A percentile compares a stretch with the other conserved stretches of the same genome.
Conservation (phyloP, 2,888 invertebrate species). For the Teleogryllus oceanicus region DNA sequence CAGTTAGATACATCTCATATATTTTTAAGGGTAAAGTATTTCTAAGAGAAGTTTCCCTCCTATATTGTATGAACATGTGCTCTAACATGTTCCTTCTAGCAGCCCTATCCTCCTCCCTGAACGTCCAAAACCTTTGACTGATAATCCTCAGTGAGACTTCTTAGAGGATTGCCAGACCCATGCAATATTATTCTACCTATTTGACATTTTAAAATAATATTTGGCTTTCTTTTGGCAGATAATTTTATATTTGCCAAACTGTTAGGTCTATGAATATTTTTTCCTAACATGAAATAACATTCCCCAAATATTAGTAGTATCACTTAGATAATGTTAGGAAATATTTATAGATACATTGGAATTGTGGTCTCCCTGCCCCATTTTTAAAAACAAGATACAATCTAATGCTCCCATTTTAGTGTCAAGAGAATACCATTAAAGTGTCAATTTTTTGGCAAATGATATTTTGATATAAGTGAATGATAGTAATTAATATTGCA, state of each 20-base stretch:
- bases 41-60: constrained; percentile 10
- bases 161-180: not conserved
- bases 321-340: not conserved
- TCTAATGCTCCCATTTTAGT: not conserved
- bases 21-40: constrained; percentile 2
- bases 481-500: constrained; percentile 18
- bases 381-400: not conserved
- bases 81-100: not conserved
- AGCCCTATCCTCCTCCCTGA: not conserved
- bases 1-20: constrained; percentile 18
- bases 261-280: constrained; percentile 18
- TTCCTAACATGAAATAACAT: constrained; percentile 18
- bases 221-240: not conserved
- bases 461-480: constrained; percentile 18
- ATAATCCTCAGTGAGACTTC: not conserved
- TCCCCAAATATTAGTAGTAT: not conserved
- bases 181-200: constrained; percentile 1
- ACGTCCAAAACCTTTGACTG: not conserved
- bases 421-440: constrained; percentile 18
- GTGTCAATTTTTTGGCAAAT: constrained; percentile 18
- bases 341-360: not conserved
- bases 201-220: not conserved
- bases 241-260: not conserved
- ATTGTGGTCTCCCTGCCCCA: constrained; percentile 7
- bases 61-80: constrained; percentile 2